These are phyloP conservation scores for Neelides folsomi DNA, from an alignment of 2,888 invertebrate species.

Conservation along the genomic window DNA sequence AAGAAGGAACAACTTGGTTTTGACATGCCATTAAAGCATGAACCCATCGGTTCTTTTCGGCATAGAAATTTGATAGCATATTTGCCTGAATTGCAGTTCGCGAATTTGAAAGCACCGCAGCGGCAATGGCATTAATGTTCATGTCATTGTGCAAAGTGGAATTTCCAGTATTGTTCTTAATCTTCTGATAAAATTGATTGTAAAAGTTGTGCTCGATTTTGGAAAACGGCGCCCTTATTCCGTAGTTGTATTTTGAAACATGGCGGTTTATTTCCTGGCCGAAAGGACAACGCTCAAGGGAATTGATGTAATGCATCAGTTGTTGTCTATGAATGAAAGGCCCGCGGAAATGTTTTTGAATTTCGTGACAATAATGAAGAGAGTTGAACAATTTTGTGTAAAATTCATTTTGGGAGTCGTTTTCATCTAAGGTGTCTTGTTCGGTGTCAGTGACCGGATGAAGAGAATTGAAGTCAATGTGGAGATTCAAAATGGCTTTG, in stretches of 20 bases:
- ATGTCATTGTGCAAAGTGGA: background rate
- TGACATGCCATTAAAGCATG: slow-evolving; percentile 16
- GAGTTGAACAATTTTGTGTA: slow-evolving; percentile 3
- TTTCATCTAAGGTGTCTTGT: background rate
- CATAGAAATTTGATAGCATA: slow-evolving; percentile 22
- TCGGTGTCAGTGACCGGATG: slow-evolving; percentile 17
- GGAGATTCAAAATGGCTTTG: slow-evolving; percentile 23
- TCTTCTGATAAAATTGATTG: slow-evolving; percentile 13
- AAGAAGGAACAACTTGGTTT: slow-evolving; percentile 15
- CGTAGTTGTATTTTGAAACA: slow-evolving; percentile 8
- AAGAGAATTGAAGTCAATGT: slow-evolving; percentile 24
- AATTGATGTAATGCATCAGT: slow-evolving; percentile 13
- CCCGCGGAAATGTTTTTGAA: slow-evolving; percentile 22
- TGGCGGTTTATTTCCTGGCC: background rate
- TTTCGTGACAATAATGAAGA: slow-evolving; percentile 20
- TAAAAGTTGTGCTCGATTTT: slow-evolving; percentile 31
- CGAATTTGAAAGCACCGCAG: slow-evolving; percentile 25
- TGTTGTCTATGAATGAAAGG: slow-evolving; percentile 9
- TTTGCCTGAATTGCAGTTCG: slow-evolving; percentile 21
- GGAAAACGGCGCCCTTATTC: slow-evolving; percentile 20
- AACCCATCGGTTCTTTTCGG: slow-evolving; percentile 27
- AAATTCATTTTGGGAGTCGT: background rate
- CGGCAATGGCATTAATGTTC: slow-evolving; percentile 5
- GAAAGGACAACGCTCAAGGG: slow-evolving; percentile 7
- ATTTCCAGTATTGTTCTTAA: background rate